Evolutionary conservation across 2,888 invertebrate genomes (phyloP).

Genomic region (Microctonus brassicae): DNA sequence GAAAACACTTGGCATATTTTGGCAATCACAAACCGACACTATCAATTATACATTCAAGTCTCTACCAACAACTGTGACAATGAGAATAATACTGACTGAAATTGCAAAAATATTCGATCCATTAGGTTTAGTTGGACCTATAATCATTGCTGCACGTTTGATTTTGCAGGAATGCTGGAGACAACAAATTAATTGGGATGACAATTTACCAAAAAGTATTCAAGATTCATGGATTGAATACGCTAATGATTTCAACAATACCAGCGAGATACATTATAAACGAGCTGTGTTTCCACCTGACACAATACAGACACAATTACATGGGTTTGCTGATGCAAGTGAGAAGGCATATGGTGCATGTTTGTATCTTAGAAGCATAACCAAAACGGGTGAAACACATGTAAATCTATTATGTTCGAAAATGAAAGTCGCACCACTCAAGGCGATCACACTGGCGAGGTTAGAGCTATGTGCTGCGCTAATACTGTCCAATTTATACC

Average conservation of each 20-base stretch:
- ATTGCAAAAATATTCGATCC: conserved; percentile 39
- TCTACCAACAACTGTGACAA: conserved; percentile 17
- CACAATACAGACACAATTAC: conserved; percentile 13
- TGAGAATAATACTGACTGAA: conserved; percentile 22
- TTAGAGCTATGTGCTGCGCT: conserved; percentile 41
- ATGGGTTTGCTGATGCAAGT: conserved; percentile 41
- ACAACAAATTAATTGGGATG: conserved; percentile 35
- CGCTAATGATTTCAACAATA: conserved; percentile 16
- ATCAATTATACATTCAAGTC: too few species aligned
- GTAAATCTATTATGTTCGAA: too few species aligned
- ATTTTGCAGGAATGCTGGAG: conserved; percentile 35
- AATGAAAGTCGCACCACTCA: conserved; percentile 41
- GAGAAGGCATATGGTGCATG: conserved; percentile 39
- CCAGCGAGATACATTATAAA: conserved; percentile 12
- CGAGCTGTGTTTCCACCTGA: background rate
- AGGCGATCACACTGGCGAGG: conserved; percentile 37
- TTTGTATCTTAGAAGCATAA: too few species aligned
- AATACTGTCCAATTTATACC: conserved; percentile 32
- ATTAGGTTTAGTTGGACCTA: conserved; percentile 34
- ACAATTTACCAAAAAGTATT: conserved; percentile 29
- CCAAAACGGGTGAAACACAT: too few species aligned
- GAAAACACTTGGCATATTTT: conserved; percentile 22
- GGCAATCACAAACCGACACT: conserved; percentile 12
- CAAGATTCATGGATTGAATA: conserved; percentile 31
- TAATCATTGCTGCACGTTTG: conserved; percentile 35